Percentiles rank a stretch among this genome's conserved stretches.
phyloP scores from a whole-genome alignment of 2,888 invertebrate species.

The Griposia aprilina region DNA sequence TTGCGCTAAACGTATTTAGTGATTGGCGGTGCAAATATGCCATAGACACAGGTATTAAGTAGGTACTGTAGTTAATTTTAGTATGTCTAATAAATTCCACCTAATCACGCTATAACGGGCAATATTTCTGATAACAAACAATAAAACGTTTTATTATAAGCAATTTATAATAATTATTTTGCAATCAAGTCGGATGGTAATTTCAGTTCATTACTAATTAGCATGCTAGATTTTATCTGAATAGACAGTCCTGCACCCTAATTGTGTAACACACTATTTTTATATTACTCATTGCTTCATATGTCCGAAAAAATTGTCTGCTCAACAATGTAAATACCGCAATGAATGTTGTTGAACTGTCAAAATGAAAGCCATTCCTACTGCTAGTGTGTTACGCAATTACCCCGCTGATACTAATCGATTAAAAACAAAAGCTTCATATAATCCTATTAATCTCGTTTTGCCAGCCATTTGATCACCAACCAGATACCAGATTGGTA shows the following conservation, averaged over 20 bases:
- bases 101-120: constrained; percentile 20
- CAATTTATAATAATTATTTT: constrained; percentile 18
- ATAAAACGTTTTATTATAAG: constrained; percentile 18
- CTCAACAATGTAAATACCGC: too few species aligned
- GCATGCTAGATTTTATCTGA: constrained; percentile 1
- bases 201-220: constrained; percentile 15
- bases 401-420: background rate
- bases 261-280: too few species aligned
- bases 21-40: too few species aligned
- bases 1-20: too few species aligned
- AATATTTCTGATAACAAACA: constrained; percentile 16
- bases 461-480: background rate
- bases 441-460: background rate
- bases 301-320: too few species aligned
- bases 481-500: background rate
- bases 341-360: too few species aligned
- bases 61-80: background rate
- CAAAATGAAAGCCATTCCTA: too few species aligned
- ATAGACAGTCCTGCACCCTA: background rate
- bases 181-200: constrained; percentile 1
- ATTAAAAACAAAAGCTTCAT: background rate
- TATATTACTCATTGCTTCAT: too few species aligned
- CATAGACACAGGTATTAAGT: too few species aligned
- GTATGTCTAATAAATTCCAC: constrained; percentile 16
- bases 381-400: too few species aligned